Evolutionary conservation across 2,113 vertebrate genomes (phyloP), one percentile per base, ranked within the genome.

Genomic region (Leptodactylus fuscus): DNA sequence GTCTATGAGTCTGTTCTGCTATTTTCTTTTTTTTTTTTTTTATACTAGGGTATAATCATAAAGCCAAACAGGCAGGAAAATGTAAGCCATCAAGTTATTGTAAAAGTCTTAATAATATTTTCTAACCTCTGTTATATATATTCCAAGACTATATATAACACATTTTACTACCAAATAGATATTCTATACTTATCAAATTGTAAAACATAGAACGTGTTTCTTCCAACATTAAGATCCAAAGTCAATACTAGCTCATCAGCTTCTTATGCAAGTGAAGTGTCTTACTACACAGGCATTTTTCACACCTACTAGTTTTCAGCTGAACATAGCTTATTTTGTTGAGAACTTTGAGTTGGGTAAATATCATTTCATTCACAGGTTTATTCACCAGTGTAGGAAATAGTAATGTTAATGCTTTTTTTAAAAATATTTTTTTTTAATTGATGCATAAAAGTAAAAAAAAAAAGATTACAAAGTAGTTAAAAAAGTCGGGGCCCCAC

Each of bases 281-380:
- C 76, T 24, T 22, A 36, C 49, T 78, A n/a, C 76, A 78, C 32
- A 78, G 34, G 34, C 29, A 58, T 78, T 78, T 77, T 78, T 78
- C 76, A 55, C 76, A 78, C 51, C 34, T 78, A 58, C 76, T 78
- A 58, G 32, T 49, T 58, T 78, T 58, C 34, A 78, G 32, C 34
- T 53, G 32, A 58, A 78, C 20, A 24, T n/a, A 1, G 6, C 4
- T 38, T 78, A 15, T 38, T 49, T 53, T 76, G 9, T 41, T 38
- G 32, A 78, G 20, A 55, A 27, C 0, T 22, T 55, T 22, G 20
- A 74, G 29, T 67, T 67, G 16, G 29, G 11, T 65, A 32, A 32
- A 65, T 67, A 36, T 11, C 0, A 32, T 65, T 65, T 5, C 5
- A 32, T 67, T 36, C 32, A 67, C 27, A 67, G 22, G 16, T 34